Conservation (phyloP, 23 tunicate genomes). For the Corella eumyota region DNA sequence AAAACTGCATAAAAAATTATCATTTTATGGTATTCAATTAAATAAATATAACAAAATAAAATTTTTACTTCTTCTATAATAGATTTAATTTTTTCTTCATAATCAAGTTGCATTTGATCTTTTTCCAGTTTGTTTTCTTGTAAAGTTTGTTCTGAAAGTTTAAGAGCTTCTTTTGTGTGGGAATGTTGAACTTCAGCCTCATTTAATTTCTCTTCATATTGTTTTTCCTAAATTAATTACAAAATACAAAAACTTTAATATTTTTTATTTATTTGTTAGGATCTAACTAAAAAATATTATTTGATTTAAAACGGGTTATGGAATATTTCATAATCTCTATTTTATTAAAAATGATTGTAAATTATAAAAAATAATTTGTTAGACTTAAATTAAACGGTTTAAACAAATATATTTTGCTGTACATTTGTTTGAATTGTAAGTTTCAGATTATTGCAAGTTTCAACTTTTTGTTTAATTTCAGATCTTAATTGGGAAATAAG, state of each 20-base stretch:
- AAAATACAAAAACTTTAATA: too few species aligned
- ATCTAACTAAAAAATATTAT: too few species aligned
- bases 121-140: conserved; percentile 4
- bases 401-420: background rate
- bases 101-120: conserved; percentile 5
- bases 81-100: conserved; percentile 29
- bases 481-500: conserved; percentile 40
- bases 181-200: conserved; percentile 6
- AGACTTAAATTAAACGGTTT: too few species aligned
- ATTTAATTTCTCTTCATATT: conserved; percentile 10
- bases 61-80: conserved; percentile 29
- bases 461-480: conserved; percentile 53
- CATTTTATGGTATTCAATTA: background rate
- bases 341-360: too few species aligned
- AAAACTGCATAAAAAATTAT: background rate
- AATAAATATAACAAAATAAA: background rate
- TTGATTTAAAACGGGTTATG: too few species aligned
- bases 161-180: conserved; percentile 5
- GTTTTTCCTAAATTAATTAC: conserved; percentile 28
- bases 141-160: background rate
- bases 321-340: too few species aligned
- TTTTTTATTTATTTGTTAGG: too few species aligned
- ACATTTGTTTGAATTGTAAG: conserved; percentile 28
- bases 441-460: conserved; percentile 24
- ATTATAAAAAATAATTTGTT: too few species aligned